Conservation (phyloP, 2,797 vertebrate genomes). For the Octomys mimax region DNA sequence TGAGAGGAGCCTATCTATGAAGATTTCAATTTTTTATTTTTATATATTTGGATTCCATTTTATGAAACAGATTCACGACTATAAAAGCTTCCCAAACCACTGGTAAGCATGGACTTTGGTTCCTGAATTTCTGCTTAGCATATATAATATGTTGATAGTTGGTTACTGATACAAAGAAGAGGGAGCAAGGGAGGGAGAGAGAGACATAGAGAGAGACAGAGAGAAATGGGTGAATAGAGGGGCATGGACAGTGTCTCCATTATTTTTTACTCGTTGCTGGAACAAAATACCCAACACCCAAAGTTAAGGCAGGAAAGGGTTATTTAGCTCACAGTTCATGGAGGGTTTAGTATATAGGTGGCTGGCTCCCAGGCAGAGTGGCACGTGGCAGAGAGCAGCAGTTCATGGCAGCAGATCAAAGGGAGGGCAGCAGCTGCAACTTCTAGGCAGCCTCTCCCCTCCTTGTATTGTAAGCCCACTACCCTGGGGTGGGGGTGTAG, state of each 20-base stretch:
- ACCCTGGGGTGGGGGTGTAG: too few species aligned
- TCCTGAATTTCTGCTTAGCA: conserved; percentile 37
- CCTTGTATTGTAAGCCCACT: too few species aligned
- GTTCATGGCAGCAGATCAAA: too few species aligned
- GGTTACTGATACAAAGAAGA: background rate
- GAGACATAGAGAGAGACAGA: background rate
- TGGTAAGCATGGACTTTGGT: background rate
- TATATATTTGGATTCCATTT: background rate
- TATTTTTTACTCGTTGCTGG: too few species aligned
- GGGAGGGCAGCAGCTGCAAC: too few species aligned
- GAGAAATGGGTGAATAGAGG: background rate
- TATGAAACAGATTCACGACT: background rate
- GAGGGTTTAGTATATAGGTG: too few species aligned
- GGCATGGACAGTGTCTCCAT: background rate
- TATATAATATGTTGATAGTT: background rate
- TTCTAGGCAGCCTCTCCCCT: too few species aligned
- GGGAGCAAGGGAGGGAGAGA: background rate
- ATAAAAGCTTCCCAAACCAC: conserved; percentile 4
- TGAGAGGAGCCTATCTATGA: background rate
- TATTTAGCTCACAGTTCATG: too few species aligned
- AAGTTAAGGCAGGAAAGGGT: too few species aligned
- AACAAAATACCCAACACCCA: too few species aligned
- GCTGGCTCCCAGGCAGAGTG: too few species aligned
- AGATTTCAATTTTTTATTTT: background rate
- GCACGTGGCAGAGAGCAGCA: too few species aligned